Conservation (phyloP, 2,797 vertebrate genomes). For the Anisognathus igniventris region DNA sequence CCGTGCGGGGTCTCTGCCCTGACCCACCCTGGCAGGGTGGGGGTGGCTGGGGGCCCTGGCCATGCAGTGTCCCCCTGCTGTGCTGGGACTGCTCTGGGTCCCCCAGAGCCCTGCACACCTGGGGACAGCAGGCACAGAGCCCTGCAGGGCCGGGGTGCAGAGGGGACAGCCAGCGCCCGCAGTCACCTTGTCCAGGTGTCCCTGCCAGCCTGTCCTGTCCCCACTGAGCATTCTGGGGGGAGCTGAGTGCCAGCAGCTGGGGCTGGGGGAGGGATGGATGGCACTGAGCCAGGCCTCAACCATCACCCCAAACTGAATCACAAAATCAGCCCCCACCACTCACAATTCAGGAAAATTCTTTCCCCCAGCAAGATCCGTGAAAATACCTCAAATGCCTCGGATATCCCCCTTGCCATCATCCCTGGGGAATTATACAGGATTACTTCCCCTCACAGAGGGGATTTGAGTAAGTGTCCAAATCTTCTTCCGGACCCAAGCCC, state of each 20-base stretch:
- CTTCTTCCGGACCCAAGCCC: not conserved
- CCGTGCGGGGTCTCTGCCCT: fast-evolving
- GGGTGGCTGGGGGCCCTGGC: fast-evolving
- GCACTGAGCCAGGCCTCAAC: not conserved
- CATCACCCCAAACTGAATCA: not conserved
- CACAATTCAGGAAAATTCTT: not conserved
- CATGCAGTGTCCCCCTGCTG: fast-evolving
- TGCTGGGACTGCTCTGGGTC: fast-evolving
- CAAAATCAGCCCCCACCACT: not conserved
- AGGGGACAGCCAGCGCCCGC: not conserved
- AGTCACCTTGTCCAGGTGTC: not conserved
- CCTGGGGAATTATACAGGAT: fast-evolving
- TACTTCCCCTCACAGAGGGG: not conserved
- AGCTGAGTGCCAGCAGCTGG: not conserved
- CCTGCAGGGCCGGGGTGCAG: not conserved
- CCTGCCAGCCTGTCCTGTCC: fast-evolving
- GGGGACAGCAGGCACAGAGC: fast-evolving
- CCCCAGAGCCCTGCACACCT: fast-evolving
- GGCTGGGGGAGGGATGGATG: not conserved
- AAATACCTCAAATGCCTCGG: not conserved
- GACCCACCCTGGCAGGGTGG: not conserved
- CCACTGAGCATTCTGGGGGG: not conserved
- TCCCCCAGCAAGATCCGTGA: not conserved
- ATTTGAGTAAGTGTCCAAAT: not conserved
- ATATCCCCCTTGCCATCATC: not conserved